Percentiles rank a stretch among this genome's conserved stretches.
phyloP scores from a whole-genome alignment of 2,797 vertebrate species.

The Leptodactylus fallax region DNA sequence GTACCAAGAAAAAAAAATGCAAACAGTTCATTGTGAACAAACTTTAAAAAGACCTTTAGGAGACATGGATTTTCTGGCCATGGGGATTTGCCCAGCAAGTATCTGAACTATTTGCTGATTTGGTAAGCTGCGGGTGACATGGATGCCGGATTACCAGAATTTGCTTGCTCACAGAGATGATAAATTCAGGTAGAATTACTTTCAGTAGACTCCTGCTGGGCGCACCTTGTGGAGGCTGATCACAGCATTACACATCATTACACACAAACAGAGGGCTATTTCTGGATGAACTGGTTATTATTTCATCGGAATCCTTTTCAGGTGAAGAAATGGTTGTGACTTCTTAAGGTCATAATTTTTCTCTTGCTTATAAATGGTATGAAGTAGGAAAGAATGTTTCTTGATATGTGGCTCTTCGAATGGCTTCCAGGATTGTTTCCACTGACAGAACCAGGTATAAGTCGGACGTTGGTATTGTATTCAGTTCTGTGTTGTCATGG shows the following conservation, averaged over 20 bases:
- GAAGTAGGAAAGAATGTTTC: not conserved
- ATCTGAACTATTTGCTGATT: not conserved
- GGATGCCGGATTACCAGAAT: not conserved
- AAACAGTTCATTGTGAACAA: too few relatives aligned
- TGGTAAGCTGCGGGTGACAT: not conserved
- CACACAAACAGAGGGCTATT: not conserved
- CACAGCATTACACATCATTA: not conserved
- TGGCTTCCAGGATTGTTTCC: conserved; percentile 12
- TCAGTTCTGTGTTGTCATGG: conserved; percentile 1
- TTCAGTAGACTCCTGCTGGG: not conserved
- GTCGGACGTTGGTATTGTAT: conserved; percentile 11
- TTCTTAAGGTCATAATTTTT: not conserved
- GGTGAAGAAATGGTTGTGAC: too few relatives aligned
- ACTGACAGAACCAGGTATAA: not conserved
- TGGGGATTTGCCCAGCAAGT: too few relatives aligned
- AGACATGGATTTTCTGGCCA: too few relatives aligned
- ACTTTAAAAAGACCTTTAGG: too few relatives aligned
- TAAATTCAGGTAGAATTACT: not conserved
- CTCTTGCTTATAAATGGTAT: conserved; percentile 7
- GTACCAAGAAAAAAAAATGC: too few relatives aligned
- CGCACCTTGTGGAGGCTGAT: too few relatives aligned
- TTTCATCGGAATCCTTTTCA: not conserved
- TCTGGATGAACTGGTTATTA: not conserved
- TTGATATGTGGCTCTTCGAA: not conserved
- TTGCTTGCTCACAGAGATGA: not conserved